phyloP scores from a whole-genome alignment of 1,140 invertebrate genomes.

The Drosophila carrolli region DNA sequence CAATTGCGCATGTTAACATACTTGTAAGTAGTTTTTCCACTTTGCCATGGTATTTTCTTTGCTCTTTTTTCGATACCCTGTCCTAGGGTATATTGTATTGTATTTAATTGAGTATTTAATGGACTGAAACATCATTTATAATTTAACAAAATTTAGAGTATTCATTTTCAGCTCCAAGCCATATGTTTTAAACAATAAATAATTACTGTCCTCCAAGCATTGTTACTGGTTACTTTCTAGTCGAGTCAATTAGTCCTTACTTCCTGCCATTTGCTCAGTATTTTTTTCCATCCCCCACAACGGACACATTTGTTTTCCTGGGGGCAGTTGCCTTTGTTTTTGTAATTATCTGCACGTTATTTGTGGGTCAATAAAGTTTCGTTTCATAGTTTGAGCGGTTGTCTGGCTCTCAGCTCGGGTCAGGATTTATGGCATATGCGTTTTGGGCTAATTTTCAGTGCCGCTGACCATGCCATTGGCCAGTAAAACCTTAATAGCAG shows the following conservation, averaged over 20 bases:
- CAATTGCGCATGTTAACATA: slow-evolving; percentile 83
- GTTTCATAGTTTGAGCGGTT: slow-evolving; percentile 77
- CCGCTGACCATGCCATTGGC: slow-evolving; percentile 67
- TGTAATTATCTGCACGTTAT: slow-evolving; percentile 84
- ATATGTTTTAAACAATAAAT: no score
- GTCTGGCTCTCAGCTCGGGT: slow-evolving; percentile 54
- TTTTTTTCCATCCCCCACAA: slow-evolving; percentile 29
- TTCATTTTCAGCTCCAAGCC: no score
- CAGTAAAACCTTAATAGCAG: slow-evolving; percentile 51
- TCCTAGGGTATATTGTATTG: background rate
- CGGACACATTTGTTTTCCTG: slow-evolving; percentile 68
- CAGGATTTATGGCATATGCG: slow-evolving; percentile 69
- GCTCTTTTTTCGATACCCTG: slow-evolving; percentile 19
- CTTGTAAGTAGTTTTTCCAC: slow-evolving; percentile 84
- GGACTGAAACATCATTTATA: no score
- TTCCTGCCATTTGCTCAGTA: background rate
- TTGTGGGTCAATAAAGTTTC: slow-evolving; percentile 84
- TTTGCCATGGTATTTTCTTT: slow-evolving; percentile 56
- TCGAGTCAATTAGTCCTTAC: background rate
- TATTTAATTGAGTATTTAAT: no score
- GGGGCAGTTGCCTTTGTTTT: slow-evolving; percentile 74
- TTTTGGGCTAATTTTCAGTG: slow-evolving; percentile 66
- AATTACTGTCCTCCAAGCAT: no score
- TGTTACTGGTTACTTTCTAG: background rate
- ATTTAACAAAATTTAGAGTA: no score